phyloP scores from a whole-genome alignment of 2,797 vertebrate species.

The Cebuella pygmaea region DNA sequence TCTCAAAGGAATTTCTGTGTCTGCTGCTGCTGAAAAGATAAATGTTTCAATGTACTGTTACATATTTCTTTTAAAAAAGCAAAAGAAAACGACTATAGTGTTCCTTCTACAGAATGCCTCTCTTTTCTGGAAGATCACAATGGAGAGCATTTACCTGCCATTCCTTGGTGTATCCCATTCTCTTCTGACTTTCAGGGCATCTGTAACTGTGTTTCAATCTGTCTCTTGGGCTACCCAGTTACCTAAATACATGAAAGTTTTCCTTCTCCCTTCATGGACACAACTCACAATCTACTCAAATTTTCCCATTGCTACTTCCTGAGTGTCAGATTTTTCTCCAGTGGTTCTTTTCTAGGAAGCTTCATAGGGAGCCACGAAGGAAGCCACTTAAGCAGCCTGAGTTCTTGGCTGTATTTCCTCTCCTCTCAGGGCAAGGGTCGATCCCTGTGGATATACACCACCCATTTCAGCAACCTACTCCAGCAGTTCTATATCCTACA shows the following conservation, averaged over 20 bases:
- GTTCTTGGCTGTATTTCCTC: not conserved
- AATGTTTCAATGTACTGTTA: not conserved
- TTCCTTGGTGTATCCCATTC: not conserved
- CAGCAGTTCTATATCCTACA: not conserved
- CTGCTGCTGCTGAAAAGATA: not conserved
- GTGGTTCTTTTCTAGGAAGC: not conserved
- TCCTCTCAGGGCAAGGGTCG: not conserved
- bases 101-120: not conserved
- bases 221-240: not conserved
- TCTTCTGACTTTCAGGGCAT: not conserved
- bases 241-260: not conserved
- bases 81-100: not conserved
- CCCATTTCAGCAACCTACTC: not conserved
- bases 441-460: not conserved
- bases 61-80: not conserved
- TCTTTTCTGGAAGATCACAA: not conserved
- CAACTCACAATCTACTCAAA: not conserved
- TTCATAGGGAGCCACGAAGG: not conserved
- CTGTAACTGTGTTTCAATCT: not conserved
- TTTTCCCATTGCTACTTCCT: not conserved
- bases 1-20: not conserved
- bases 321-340: not conserved
- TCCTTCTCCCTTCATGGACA: not conserved
- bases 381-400: not conserved
- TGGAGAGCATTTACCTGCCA: not conserved